Percentiles rank a stretch among this genome's conserved stretches.
Evolutionary conservation across 35 echinoderm and acorn worm genomes (phyloP).

Genomic region (Hemicentrotus pulcherrimus): DNA sequence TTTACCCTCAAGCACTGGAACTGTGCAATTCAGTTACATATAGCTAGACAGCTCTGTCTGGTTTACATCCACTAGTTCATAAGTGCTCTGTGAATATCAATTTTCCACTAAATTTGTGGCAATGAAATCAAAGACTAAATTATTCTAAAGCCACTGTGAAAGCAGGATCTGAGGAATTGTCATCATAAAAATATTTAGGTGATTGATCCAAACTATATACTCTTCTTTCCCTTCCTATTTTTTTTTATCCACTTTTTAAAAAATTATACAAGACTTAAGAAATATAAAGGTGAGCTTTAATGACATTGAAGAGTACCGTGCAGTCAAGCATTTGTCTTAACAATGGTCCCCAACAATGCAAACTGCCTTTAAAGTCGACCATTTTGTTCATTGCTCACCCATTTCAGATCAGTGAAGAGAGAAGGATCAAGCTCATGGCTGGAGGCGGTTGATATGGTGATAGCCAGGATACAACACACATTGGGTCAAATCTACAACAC

Average conservation of each 20-base stretch:
- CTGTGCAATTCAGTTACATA: not conserved
- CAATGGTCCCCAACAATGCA: no score
- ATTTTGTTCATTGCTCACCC: not conserved
- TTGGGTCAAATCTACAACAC: slow-evolving; percentile 57
- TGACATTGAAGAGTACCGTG: no score
- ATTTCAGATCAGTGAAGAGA: not conserved
- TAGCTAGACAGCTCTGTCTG: not conserved
- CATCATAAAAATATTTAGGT: no score
- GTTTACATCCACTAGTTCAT: not conserved
- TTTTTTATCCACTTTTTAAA: no score
- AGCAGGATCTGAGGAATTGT: no score
- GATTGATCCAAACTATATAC: no score
- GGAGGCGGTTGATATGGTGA: slow-evolving; percentile 48
- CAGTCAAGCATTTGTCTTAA: no score
- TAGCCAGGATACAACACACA: slow-evolving; percentile 61
- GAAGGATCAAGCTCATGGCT: slow-evolving; percentile 38
- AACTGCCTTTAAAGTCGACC: no score
- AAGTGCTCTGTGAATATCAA: not conserved
- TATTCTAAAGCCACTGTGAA: not conserved
- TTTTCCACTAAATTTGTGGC: no score
- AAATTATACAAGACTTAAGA: no score
- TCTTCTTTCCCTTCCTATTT: no score
- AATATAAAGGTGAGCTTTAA: no score
- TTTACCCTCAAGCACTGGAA: not conserved
- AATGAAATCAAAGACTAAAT: not conserved